These are phyloP conservation scores for Rhabdomys dilectus DNA, from an alignment of 2,113 vertebrate genomes.

Conservation along the genomic window DNA sequence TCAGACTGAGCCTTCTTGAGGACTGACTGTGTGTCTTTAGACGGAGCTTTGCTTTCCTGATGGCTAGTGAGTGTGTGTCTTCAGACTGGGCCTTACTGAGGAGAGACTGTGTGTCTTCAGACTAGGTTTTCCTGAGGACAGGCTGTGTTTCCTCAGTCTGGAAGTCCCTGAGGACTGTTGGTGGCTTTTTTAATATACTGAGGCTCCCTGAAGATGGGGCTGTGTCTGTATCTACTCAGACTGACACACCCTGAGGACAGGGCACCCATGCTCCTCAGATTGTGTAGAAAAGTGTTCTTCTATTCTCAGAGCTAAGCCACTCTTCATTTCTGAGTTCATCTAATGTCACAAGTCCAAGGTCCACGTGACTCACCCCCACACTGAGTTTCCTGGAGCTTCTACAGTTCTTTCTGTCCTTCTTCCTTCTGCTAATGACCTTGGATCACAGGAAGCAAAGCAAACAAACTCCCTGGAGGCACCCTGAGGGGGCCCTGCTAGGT, in stretches of 20 bases:
- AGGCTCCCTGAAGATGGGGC: not conserved
- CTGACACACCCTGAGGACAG: not conserved
- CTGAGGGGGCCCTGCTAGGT: not conserved
- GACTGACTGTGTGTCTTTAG: not conserved
- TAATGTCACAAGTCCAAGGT: not conserved
- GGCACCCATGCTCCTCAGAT: not conserved
- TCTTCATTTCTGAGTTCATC: accelerated
- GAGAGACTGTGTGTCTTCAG: not conserved
- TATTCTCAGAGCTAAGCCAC: not conserved
- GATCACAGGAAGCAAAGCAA: not conserved
- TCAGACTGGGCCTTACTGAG: not conserved
- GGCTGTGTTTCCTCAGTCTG: not conserved
- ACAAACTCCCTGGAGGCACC: not conserved
- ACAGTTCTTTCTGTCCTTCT: not conserved
- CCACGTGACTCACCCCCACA: not conserved
- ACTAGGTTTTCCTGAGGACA: not conserved
- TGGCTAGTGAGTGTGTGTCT: not conserved
- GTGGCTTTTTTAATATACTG: not conserved
- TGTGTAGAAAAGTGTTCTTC: not conserved
- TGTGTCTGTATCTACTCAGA: not conserved
- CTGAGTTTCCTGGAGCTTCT: not conserved
- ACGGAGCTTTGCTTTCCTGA: not conserved
- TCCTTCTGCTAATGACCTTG: not conserved
- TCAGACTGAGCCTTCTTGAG: not conserved
- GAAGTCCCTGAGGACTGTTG: not conserved